Evolutionary conservation across 2,113 vertebrate species (phyloP).

Genomic region (Thinocorus orbignyianus): DNA sequence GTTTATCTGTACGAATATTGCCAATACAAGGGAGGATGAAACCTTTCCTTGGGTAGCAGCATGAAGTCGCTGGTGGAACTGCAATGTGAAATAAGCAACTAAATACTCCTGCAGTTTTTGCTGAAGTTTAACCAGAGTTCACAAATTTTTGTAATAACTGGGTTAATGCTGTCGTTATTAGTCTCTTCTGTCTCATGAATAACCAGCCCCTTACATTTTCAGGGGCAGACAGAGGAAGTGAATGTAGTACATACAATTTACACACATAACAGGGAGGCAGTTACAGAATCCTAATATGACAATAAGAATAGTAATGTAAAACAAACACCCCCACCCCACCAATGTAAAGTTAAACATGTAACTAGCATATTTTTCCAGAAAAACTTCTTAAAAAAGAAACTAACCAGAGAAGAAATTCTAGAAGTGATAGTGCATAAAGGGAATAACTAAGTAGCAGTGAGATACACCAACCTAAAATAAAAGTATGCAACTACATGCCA

Average conservation of each 20-base stretch:
- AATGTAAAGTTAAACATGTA: background rate
- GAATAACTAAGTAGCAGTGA: background rate
- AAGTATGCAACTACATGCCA: background rate
- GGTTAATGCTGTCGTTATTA: background rate
- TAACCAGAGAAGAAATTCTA: background rate
- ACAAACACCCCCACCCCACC: background rate
- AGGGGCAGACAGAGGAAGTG: background rate
- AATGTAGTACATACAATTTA: background rate
- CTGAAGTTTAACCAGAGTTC: background rate
- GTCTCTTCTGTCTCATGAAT: background rate
- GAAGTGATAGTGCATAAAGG: background rate
- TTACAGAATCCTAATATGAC: background rate
- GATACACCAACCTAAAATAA: background rate
- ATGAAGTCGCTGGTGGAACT: background rate
- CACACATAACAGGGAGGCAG: fast-evolving
- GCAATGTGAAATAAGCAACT: background rate
- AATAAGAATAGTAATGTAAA: background rate
- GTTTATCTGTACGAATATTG: background rate
- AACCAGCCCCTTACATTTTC: background rate
- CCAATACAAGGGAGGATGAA: background rate
- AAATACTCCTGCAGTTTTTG: background rate
- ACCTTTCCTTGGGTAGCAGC: background rate
- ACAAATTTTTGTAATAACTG: background rate
- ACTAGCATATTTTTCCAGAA: background rate
- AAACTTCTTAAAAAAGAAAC: background rate